These are phyloP conservation scores for Bradypodion ventrale DNA, from an alignment of 2,797 vertebrate genomes.

Conservation along the genomic window DNA sequence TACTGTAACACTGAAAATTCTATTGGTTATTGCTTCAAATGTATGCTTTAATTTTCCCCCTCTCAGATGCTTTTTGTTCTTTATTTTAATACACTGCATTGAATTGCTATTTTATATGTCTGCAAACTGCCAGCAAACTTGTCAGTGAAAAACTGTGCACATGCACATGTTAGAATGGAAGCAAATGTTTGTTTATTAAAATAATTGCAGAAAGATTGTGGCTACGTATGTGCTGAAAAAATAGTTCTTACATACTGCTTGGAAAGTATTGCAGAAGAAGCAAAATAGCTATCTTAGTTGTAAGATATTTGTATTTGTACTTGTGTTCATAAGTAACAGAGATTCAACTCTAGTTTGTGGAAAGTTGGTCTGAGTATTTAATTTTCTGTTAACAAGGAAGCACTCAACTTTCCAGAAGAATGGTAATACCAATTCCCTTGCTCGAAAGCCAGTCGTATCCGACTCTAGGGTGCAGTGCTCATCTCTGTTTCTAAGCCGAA, in stretches of 20 bases:
- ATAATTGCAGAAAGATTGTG: not conserved
- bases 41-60: not conserved
- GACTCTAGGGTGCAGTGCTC: too few relatives aligned
- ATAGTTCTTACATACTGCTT: not conserved
- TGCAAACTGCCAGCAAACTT: not conserved
- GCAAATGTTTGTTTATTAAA: not conserved
- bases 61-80: not conserved
- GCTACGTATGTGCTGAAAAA: not conserved
- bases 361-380: not conserved
- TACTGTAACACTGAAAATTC: not conserved
- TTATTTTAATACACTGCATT: not conserved
- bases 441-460: too few relatives aligned
- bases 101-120: not conserved
- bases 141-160: not conserved
- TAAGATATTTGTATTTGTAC: slow-evolving; percentile 12
- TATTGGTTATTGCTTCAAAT: not conserved
- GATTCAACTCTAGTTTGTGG: not conserved
- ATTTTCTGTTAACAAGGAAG: not conserved
- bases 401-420: not conserved
- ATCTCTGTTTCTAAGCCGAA: too few relatives aligned
- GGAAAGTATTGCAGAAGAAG: not conserved
- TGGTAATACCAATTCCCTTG: too few relatives aligned
- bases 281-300: not conserved
- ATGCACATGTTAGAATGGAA: not conserved
- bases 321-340: not conserved